phyloP scores from a whole-genome alignment of 2,113 vertebrate genomes.

The Trochalopteron elliotii region DNA sequence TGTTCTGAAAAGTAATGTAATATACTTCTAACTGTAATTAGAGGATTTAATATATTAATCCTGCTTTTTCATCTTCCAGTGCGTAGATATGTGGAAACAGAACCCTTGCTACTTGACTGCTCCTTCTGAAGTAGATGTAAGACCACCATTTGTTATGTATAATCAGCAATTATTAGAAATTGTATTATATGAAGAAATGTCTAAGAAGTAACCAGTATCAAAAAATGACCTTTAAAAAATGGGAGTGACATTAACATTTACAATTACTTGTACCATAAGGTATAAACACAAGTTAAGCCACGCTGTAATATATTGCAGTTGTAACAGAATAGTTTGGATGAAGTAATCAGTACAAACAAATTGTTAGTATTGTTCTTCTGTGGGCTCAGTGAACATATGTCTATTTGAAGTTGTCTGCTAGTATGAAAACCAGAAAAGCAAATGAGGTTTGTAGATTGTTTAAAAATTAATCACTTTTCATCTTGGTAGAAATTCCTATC shows the following conservation, averaged over 20 bases:
- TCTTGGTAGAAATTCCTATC: neutral
- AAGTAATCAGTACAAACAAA: neutral
- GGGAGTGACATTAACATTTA: neutral
- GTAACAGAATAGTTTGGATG: neutral
- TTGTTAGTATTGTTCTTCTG: neutral
- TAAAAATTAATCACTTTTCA: neutral
- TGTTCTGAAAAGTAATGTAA: neutral
- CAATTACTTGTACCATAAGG: neutral
- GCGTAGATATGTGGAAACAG: constrained; percentile 97
- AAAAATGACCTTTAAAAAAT: neutral
- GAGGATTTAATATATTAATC: neutral
- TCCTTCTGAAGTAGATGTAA: constrained; percentile 96
- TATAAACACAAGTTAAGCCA: neutral
- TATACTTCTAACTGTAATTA: neutral
- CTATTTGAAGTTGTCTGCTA: neutral
- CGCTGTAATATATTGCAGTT: neutral
- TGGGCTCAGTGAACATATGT: neutral
- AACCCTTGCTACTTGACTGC: constrained; percentile 87
- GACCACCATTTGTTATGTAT: constrained; percentile 61
- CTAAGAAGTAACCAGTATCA: neutral
- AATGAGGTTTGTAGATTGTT: neutral
- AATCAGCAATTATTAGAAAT: neutral
- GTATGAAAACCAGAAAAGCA: neutral
- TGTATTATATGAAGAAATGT: neutral
- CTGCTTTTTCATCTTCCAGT: constrained; percentile 74